Conservation (phyloP, 2,888 invertebrate species). For the Patella ulyssiponensis region DNA sequence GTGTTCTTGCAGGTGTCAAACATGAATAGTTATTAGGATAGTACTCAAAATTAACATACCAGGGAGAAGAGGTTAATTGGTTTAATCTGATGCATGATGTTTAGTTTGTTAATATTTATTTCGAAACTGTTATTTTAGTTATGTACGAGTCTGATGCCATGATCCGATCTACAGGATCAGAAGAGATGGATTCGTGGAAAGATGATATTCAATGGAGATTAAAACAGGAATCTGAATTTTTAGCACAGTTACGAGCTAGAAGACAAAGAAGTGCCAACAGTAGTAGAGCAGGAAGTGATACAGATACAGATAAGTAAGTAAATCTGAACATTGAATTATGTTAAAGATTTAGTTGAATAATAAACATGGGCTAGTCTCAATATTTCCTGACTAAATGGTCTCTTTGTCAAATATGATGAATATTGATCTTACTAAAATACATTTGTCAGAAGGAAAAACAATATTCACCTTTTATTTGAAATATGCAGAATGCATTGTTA, state of each 20-base stretch:
- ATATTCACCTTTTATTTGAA: no score
- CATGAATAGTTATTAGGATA: no score
- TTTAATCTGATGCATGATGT: constrained; percentile 25
- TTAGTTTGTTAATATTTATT: constrained; percentile 47
- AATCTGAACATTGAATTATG: no score
- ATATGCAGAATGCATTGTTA: no score
- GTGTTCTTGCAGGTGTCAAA: constrained; percentile 14
- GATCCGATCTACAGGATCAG: constrained; percentile 44
- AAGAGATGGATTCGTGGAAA: constrained; percentile 66
- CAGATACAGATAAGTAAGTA: constrained; percentile 47
- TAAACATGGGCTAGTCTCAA: no score
- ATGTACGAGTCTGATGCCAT: constrained; percentile 38
- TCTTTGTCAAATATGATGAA: no score
- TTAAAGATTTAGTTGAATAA: no score
- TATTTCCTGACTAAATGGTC: no score
- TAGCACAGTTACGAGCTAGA: constrained; percentile 61
- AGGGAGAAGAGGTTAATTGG: no score
- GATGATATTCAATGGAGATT: constrained; percentile 66
- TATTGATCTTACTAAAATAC: no score
- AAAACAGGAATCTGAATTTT: constrained; percentile 65
- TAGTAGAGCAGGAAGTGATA: constrained; percentile 56
- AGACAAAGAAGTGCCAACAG: constrained; percentile 53
- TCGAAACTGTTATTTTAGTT: constrained; percentile 28
- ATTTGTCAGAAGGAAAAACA: no score
- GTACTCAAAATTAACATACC: no score